These are phyloP conservation scores for Melanotaenia parkinsoni DNA, from an alignment of 2,797 vertebrate genomes.

Conservation along the genomic window DNA sequence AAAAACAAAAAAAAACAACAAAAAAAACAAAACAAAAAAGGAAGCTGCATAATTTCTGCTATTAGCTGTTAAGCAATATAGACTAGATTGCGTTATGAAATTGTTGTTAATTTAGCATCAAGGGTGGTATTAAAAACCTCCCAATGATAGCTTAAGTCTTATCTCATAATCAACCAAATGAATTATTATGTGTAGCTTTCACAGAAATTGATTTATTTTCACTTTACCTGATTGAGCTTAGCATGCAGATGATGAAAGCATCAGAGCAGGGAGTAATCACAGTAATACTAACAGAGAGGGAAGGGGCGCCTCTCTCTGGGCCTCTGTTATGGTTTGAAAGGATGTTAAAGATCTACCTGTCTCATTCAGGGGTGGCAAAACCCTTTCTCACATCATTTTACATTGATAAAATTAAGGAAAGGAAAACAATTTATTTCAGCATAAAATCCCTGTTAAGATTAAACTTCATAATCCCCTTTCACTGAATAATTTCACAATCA, in stretches of 20 bases:
- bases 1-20: no score
- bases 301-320: slow-evolving; percentile 6
- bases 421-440: slow-evolving; percentile 57
- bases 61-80: slow-evolving; percentile 43
- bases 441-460: slow-evolving; percentile 69
- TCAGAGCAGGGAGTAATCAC: slow-evolving; percentile 49
- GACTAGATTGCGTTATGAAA: slow-evolving; percentile 19
- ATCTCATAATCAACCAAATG: slow-evolving; percentile 40
- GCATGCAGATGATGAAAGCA: slow-evolving; percentile 36
- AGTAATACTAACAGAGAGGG: slow-evolving; percentile 19
- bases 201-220: slow-evolving; percentile 49
- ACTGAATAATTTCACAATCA: slow-evolving; percentile 67
- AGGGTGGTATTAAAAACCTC: slow-evolving; percentile 30
- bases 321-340: slow-evolving; percentile 26
- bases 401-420: slow-evolving; percentile 52
- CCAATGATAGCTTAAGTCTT: slow-evolving; percentile 19
- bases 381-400: slow-evolving; percentile 51
- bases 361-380: slow-evolving; percentile 55
- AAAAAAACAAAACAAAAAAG: neutral
- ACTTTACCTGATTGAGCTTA: slow-evolving; percentile 56
- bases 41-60: slow-evolving; percentile 33
- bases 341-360: slow-evolving; percentile 35
- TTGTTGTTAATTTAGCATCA: slow-evolving; percentile 37
- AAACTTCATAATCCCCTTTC: slow-evolving; percentile 66
- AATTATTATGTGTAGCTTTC: slow-evolving; percentile 31